Conservation (phyloP, 2,888 invertebrate genomes). For the Cyrtodaria siliqua region DNA sequence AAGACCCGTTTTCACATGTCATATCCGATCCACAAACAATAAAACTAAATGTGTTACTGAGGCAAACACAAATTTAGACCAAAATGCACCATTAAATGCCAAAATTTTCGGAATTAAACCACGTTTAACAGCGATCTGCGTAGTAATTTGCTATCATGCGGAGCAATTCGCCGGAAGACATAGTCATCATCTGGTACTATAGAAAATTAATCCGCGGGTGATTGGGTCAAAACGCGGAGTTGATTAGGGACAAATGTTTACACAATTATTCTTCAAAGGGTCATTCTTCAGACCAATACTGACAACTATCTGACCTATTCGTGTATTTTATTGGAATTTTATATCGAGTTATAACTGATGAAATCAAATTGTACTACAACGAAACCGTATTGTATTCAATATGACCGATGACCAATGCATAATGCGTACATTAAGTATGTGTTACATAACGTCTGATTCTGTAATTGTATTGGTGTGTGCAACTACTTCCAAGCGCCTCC, state of each 20-base stretch:
- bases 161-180: conserved; percentile 59
- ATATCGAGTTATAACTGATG: too few species aligned
- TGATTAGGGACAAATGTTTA: conserved; percentile 46
- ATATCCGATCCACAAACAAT: conserved; percentile 14
- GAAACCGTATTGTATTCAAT: too few species aligned
- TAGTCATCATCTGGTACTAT: conserved; percentile 52
- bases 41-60: conserved; percentile 32
- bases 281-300: not conserved
- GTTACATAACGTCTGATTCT: too few species aligned
- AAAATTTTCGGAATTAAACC: conserved; percentile 23
- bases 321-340: too few species aligned
- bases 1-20: conserved; percentile 17
- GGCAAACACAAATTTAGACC: conserved; percentile 29
- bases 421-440: too few species aligned
- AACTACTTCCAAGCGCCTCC: too few species aligned
- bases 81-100: conserved; percentile 38
- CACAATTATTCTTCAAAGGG: conserved; percentile 39
- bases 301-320: too few species aligned
- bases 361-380: too few species aligned
- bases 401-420: too few species aligned
- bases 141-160: conserved; percentile 56
- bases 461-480: too few species aligned
- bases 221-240: conserved; percentile 15
- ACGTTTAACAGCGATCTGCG: conserved; percentile 40
- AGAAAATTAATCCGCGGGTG: conserved; percentile 61